Evolutionary conservation across 1,140 invertebrate species (phyloP), one percentile per base, ranked within the genome.

Genomic region (Tetragnatha versicolor): DNA sequence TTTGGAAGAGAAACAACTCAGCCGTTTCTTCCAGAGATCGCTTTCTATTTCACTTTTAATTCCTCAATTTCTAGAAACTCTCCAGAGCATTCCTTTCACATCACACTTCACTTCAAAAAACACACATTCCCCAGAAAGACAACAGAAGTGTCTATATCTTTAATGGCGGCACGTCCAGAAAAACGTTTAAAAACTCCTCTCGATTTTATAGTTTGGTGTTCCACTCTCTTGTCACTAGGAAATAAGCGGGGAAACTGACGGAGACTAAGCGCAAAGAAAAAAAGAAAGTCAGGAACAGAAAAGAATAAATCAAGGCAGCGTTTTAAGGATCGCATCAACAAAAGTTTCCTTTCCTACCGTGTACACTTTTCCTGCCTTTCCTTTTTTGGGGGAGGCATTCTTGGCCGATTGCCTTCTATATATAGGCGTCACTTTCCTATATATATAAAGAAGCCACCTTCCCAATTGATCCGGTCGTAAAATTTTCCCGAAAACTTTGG

Each of bases 241-340:
- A 55, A 70, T 33, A 70, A 70, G 55, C 31, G 27, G 49, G 55
- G 49, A 70, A 70, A 39, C 68, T 70, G 68, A 39, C 68, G n/a
- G n/a, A n/a, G n/a, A n/a, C n/a, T n/a, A n/a, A n/a, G n/a, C n/a
- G n/a, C n/a, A n/a, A 70, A 70, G 35, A 29, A 47, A 35, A 55
- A 33, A 53, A 70, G 47, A 70, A 55, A 35, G 55, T 22, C 47
- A 70, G 55, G 47, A 35, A 22, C 6, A 51, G 20, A 70, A 53
- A 70, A 81, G 31, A 63, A 75, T 63, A 75, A 75, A 61, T 63
- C 55, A 75, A 63, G 55, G 10, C 42, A 37, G 10, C 55, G 20
- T 75, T 75, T 75, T 63, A 75, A 63, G 72, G 58, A 63, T 75
- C 72, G 69, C 69, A 72, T 72, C 72, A 63, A 75, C 55, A 73